Evolutionary conservation across 2,888 invertebrate genomes (phyloP), one percentile per base, ranked within the genome.

Genomic region (Prenolepis imparis): DNA sequence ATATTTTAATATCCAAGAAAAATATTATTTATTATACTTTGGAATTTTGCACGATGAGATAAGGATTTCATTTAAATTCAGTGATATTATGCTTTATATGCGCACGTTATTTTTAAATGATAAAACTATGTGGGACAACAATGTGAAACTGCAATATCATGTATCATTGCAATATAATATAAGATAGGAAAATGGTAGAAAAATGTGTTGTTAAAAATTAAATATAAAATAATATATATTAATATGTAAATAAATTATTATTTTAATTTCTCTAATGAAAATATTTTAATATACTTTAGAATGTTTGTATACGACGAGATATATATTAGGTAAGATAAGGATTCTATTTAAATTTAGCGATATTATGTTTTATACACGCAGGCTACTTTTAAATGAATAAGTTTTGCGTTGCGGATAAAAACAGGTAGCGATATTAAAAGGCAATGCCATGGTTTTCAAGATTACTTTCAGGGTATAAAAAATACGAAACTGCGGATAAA

Each of bases 391-490:
- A 28, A 57, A 4, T 12, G 15, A 59, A 15, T 55, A 52, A 75
- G n/a, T 36, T 44, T 55, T 55, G 0, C 18, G 8, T 15, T 39
- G 15, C 32, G 21, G 28, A n/a, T n/a, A 9, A 3, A 74, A 32
- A 32, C 32, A 74, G 39, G 36, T 8, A 64, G 44, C 6, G 32
- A 11, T 74, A 86, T 86, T 86, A 87, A 86, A 81, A 77, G 18
- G 61, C 61, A 64, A 67, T 61, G 64, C 66, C 73, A 85, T 63
- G 73, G 57, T 70, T 85, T 55, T 32, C 36, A 44, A 41, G 57
- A 55, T 59, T 63, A 61, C 48, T 57, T 36, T 24, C 3, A 21
- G 4, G 21, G 4, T 57, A 41, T 6, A 28, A 67, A 67, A 67
- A 77, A 64, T 18, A n/a, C 5, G 67, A 67, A 59, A 77, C 11